Evolutionary conservation across 2,797 vertebrate genomes (phyloP), one percentile per base, ranked within the genome.

Genomic region (Podarcis siculus): DNA sequence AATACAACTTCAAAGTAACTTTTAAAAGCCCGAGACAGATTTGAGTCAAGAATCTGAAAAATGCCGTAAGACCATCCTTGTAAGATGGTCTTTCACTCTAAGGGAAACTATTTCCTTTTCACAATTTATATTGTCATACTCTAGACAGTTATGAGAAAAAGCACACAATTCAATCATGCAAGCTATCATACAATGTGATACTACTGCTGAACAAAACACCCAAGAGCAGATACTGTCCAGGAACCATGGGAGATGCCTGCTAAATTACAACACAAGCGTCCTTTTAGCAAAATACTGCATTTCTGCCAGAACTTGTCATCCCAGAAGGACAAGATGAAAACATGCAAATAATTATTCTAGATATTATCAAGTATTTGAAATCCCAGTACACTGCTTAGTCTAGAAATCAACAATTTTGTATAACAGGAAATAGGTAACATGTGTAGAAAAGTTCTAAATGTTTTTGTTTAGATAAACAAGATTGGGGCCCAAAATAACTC

Each of bases 281-380:
- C 61, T 61, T 27, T 80, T 64, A 69, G 0, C 27, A 5, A 5
- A 82, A 32, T 79, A 69, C 84, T 87, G 66, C 73, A 30, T 94
- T 64, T 88, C 67, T 79, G 80, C 42, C 4, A 71, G 3, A 6
- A 79, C 85, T 69, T 78, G 3, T 13, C 81, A 72, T 64, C 79
- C 79, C 89, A 86, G 75, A 86, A 89, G 79, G 82, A 82, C 78
- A 49, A 92, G 76, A 94, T 25, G 77, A 80, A n/a, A 66, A 91
- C 87, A 93, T 32, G 77, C 89, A 94, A 95, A 88, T 82, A 89
- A 10, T 78, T 87, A 45, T 72, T 64, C 85, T 71, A 87, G 83
- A 87, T 27, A 89, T 17, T 66, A 42, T 85, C 80, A 89, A 35
- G 4, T 8, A 27, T 21, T 32, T 23, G 79, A 90, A 91, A 87